Conservation (phyloP, 2,113 vertebrate genomes). For the Semicossyphus pulcher region DNA sequence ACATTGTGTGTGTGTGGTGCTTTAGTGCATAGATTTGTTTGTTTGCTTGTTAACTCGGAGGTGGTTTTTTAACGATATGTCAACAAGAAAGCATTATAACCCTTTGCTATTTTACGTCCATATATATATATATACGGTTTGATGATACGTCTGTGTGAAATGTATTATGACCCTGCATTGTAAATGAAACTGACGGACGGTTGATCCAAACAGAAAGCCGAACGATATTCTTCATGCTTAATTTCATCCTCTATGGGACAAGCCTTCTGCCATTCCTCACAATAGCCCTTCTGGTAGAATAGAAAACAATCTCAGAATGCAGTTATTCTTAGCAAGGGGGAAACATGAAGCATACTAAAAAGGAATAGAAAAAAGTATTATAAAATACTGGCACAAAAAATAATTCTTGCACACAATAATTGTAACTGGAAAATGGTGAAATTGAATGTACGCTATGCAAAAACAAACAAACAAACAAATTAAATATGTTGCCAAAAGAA, state of each 20-base stretch:
- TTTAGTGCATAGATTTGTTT: neutral
- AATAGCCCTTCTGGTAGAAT: neutral
- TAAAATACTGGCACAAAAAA: slow-evolving; percentile 7
- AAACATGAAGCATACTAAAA: too few relatives aligned
- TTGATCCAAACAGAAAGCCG: slow-evolving; percentile 18
- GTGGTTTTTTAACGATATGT: neutral
- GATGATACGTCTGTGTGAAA: slow-evolving; percentile 19
- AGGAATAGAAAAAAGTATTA: neutral
- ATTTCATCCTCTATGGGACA: neutral
- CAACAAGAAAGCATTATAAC: neutral
- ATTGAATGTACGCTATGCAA: neutral
- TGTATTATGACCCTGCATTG: slow-evolving; percentile 3
- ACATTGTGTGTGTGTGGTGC: neutral
- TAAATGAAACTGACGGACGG: slow-evolving; percentile 9
- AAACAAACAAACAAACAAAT: neutral
- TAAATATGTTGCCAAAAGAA: neutral
- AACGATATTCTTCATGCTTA: slow-evolving; percentile 3
- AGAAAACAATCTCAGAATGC: neutral
- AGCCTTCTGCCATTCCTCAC: slow-evolving; percentile 7
- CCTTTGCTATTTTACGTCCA: neutral
- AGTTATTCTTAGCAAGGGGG: neutral
- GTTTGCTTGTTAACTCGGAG: slow-evolving; percentile 7
- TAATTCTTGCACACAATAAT: neutral
- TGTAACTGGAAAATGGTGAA: neutral
- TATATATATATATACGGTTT: neutral